Conservation (phyloP, 2,888 invertebrate genomes). For the Phaedon cochleariae region DNA sequence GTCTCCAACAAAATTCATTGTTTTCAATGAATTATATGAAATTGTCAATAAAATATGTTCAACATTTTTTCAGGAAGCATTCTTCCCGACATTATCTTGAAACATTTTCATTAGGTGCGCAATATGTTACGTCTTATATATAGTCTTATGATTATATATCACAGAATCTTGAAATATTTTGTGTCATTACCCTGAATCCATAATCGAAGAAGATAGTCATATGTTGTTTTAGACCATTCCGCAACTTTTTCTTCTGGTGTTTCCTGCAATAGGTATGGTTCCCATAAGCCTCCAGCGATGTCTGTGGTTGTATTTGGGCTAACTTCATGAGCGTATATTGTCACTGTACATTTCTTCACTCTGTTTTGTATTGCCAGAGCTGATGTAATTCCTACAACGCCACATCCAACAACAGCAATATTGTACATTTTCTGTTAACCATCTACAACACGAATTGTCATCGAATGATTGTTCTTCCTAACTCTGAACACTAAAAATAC, state of each 20-base stretch:
- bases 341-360: conserved; percentile 65
- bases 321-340: conserved; percentile 72
- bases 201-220: conserved; percentile 66
- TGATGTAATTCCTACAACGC: conserved; percentile 75
- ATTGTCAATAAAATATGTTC: background rate
- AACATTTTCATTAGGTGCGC: too few relatives aligned
- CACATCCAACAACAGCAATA: conserved; percentile 75
- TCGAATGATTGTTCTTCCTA: too few relatives aligned
- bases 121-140: too few relatives aligned
- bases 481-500: too few relatives aligned
- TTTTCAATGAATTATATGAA: background rate
- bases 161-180: too few relatives aligned
- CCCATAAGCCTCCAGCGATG: conserved; percentile 81
- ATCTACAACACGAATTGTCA: too few relatives aligned
- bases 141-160: too few relatives aligned
- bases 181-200: conserved; percentile 62
- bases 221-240: conserved; percentile 73
- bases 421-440: background rate
- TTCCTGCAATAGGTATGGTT: conserved; percentile 70
- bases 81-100: background rate
- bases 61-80: background rate
- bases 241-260: conserved; percentile 66
- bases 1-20: too few relatives aligned
- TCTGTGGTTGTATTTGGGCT: conserved; percentile 80
- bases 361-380: conserved; percentile 73